Percentiles rank a stretch among this genome's conserved stretches.
These are phyloP conservation scores for Alfaro cultratus DNA, from an alignment of 2,797 vertebrate genomes.

Conservation along the genomic window DNA sequence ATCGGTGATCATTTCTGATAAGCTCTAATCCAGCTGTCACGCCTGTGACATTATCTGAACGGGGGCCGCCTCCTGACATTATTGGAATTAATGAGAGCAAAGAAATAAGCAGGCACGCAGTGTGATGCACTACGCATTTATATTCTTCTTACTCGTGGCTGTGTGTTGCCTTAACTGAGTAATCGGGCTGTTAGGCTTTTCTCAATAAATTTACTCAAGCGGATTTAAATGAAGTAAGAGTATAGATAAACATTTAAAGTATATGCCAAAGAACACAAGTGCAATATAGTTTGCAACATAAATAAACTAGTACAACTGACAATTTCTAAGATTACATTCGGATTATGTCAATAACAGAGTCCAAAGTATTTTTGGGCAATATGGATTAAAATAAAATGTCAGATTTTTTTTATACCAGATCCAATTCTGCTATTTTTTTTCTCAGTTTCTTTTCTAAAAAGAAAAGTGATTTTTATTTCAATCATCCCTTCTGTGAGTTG, in stretches of 20 bases:
- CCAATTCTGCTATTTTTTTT: too few relatives aligned
- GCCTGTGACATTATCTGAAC: slow-evolving; percentile 69
- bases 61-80: slow-evolving; percentile 60
- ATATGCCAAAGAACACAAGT: slow-evolving; percentile 25
- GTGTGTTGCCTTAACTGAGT: slow-evolving; percentile 17
- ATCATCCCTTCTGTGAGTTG: too few relatives aligned
- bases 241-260: slow-evolving; percentile 20
- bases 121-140: slow-evolving; percentile 30
- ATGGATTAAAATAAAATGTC: too few relatives aligned
- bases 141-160: slow-evolving; percentile 45
- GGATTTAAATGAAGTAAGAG: slow-evolving; percentile 39
- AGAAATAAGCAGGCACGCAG: slow-evolving; percentile 51
- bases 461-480: too few relatives aligned
- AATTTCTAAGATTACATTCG: slow-evolving; percentile 24
- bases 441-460: too few relatives aligned
- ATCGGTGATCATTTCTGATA: slow-evolving; percentile 72
- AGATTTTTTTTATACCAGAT: too few relatives aligned
- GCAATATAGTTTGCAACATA: slow-evolving; percentile 8
- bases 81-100: slow-evolving; percentile 67
- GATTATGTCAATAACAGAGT: slow-evolving; percentile 64
- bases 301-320: slow-evolving; percentile 42
- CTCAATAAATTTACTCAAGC: slow-evolving; percentile 21
- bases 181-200: slow-evolving; percentile 22
- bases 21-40: slow-evolving; percentile 73
- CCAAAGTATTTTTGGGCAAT: slow-evolving; percentile 41